These are phyloP conservation scores for Criorhina ranunculi DNA, from an alignment of 2,888 invertebrate species.

Conservation along the genomic window DNA sequence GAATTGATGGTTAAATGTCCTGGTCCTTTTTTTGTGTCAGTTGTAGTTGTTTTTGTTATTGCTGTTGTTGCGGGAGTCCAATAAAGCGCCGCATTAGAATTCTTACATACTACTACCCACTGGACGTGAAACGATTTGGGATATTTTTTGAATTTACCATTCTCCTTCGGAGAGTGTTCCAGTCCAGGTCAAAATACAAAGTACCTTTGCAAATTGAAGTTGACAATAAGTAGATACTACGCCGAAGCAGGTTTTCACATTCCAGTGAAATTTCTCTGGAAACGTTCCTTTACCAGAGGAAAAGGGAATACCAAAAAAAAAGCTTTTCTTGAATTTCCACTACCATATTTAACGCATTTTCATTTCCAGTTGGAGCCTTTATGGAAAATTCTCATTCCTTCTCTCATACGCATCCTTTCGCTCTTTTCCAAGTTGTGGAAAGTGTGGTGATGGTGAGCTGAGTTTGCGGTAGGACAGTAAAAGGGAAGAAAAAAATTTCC, in stretches of 20 bases:
- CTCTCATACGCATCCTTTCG: not conserved
- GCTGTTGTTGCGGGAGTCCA: constrained; percentile 64
- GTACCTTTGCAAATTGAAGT: constrained; percentile 18
- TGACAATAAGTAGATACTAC: constrained; percentile 27
- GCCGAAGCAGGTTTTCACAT: constrained; percentile 47
- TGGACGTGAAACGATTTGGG: constrained; percentile 53
- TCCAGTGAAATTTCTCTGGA: constrained; percentile 4
- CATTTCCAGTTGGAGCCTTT: constrained; percentile 38
- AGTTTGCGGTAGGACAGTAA: constrained; percentile 5
- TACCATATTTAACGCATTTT: constrained; percentile 24
- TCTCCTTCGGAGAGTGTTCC: constrained; percentile 48
- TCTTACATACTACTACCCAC: constrained; percentile 37
- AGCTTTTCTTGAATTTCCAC: constrained; percentile 10
- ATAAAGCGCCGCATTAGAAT: constrained; percentile 69
- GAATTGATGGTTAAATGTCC: constrained; percentile 52
- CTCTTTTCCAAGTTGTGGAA: constrained; percentile 5
- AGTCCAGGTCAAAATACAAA: constrained; percentile 43
- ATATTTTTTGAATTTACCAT: constrained; percentile 39
- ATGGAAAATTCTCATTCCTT: not conserved
- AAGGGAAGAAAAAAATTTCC: not conserved
- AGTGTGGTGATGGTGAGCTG: not conserved
- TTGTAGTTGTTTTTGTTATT: constrained; percentile 64
- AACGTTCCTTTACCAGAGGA: not conserved
- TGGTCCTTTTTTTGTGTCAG: constrained; percentile 48
- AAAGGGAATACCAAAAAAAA: not conserved